Conservation (phyloP, 2,797 vertebrate genomes). For the Leptoclinus maculatus region DNA sequence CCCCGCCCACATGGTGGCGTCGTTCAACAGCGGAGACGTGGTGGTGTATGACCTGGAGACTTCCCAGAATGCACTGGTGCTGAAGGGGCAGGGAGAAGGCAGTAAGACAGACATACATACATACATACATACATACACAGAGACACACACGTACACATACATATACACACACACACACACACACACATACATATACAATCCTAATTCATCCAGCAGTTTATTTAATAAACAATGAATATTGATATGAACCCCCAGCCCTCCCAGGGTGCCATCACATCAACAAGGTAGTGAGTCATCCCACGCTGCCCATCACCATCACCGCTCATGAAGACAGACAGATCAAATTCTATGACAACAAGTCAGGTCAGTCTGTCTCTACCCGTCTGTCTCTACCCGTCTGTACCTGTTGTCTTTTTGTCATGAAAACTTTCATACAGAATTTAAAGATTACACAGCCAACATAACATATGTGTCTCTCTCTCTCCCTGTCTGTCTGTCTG, state of each 20-base stretch:
- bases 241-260: conserved; percentile 76
- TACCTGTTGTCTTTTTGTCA: too few relatives aligned
- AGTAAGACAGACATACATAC: conserved; percentile 79
- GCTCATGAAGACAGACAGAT: conserved; percentile 98
- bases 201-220: too few relatives aligned
- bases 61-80: conserved; percentile 90
- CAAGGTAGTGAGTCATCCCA: conserved; percentile 97
- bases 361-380: conserved; percentile 81
- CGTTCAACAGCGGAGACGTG: conserved; percentile 91
- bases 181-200: not conserved
- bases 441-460: too few relatives aligned
- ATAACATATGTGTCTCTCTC: too few relatives aligned
- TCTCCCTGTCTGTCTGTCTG: too few relatives aligned
- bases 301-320: conserved; percentile 96
- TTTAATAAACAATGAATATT: not conserved
- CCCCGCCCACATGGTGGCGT: conserved; percentile 95
- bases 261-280: conserved; percentile 93
- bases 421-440: too few relatives aligned
- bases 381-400: not conserved
- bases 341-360: conserved; percentile 99
- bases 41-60: conserved; percentile 98
- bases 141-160: too few relatives aligned
- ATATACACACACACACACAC: too few relatives aligned
- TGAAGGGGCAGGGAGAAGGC: conserved; percentile 91
- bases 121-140: not conserved